Evolutionary conservation across 35 echinoderm and acorn worm genomes (phyloP), one percentile per base, ranked within the genome.

Genomic region (Apostichopus parvimensis): DNA sequence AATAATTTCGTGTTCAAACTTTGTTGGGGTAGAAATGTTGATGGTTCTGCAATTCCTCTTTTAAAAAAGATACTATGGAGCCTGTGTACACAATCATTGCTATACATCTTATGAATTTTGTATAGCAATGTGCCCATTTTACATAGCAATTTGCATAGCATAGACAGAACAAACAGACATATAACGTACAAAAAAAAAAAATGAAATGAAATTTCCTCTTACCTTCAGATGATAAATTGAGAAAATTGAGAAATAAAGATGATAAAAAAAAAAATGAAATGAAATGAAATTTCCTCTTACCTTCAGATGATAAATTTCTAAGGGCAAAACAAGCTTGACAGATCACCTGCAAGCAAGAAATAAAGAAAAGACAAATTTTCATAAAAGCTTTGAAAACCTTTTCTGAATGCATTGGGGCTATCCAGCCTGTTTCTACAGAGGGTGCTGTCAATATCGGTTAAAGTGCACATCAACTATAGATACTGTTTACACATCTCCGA

Each of bases 281-380:
- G 64, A 66, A 66, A 25, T 45, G 0, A 45, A 3, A 45, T 45
- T 3, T 45, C 9, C n/a, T 91, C 96, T 92, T 82, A 98, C 96
- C 96, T 76, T 98, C 96, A 14, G 96, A 98, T 28, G 94, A 95
- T 25, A 98, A 80, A 93, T 98, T 98, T 54, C 96, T 82, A 17
- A 98, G 80, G 87, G 96, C 96, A 92, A 98, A 95, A 77, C 96
- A 98, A 62, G 96, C 96, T 83, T 98, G 96, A 57, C 96, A 98
- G 62, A 95, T 95, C 26, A 98, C 96, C 96, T 98, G 66, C 18
- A 77, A 65, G 1, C 26, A 28, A 45, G 78, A 54, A 87, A 83
- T 59, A 92, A 73, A 7, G 25, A 10, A 9, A 68, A 68, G 9
- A 68, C 18, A 68, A 68, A 68, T 68, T 14, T 11, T 9, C 34